Conservation (phyloP, 37 sponge, comb jelly and placozoan species). For the Hexactinellida sp. region DNA sequence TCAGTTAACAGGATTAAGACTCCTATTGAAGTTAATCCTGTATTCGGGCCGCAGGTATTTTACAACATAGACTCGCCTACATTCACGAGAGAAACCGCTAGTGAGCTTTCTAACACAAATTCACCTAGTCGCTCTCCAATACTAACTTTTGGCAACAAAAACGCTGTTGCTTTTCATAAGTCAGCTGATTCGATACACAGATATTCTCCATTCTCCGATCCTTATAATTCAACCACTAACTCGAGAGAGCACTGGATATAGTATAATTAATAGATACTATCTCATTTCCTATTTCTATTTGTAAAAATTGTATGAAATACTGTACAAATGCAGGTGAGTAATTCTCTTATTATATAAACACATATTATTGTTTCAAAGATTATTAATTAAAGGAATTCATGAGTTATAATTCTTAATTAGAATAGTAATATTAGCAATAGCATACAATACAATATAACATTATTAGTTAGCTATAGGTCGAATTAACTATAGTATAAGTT, state of each 20-base stretch:
- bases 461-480: too few relatives aligned
- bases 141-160: neutral
- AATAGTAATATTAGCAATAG: too few relatives aligned
- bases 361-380: neutral
- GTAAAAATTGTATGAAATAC: neutral
- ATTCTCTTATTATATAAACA: neutral
- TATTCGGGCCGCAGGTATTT: neutral
- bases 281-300: neutral
- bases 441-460: too few relatives aligned
- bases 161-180: neutral
- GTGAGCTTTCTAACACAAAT: neutral
- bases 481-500: too few relatives aligned
- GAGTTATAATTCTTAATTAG: too few relatives aligned
- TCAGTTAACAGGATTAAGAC: neutral
- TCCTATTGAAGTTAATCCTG: neutral
- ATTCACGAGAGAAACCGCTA: neutral
- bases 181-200: neutral
- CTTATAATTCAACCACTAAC: neutral
- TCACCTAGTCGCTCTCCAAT: neutral
- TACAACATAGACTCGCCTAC: neutral
- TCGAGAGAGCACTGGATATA: conserved; percentile 9
- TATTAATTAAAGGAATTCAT: neutral
- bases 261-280: neutral
- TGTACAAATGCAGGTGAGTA: neutral
- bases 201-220: neutral